Conservation (phyloP, 2,113 vertebrate genomes). For the Aix galericulata region DNA sequence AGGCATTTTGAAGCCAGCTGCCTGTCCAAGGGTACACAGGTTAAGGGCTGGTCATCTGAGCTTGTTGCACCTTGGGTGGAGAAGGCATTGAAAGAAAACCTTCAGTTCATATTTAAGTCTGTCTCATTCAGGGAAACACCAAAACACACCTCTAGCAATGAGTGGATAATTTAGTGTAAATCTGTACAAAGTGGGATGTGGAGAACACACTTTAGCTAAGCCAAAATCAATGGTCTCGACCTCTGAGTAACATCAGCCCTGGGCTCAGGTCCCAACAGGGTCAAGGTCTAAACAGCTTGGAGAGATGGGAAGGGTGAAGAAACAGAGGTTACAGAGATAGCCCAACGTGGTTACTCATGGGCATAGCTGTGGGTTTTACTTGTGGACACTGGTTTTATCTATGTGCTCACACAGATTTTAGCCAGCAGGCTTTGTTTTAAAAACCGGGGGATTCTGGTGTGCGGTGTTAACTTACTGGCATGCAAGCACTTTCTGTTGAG, state of each 20-base stretch:
- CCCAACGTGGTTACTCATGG: background rate
- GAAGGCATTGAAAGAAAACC: background rate
- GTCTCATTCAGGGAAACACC: background rate
- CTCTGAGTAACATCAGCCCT: background rate
- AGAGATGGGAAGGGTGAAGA: background rate
- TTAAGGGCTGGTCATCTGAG: background rate
- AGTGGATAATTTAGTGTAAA: background rate
- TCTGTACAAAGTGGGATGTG: background rate
- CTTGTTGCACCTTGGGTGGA: background rate
- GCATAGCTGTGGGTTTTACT: background rate
- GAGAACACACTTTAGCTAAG: background rate
- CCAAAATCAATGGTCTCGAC: background rate
- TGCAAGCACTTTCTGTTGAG: background rate
- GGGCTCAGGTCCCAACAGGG: background rate
- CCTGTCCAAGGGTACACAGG: background rate
- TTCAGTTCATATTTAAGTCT: background rate
- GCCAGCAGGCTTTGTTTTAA: background rate
- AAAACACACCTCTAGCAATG: background rate
- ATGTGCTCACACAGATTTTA: background rate
- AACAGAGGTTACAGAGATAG: background rate
- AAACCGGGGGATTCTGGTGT: background rate
- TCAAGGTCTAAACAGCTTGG: background rate
- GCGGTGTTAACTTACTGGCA: fast-evolving
- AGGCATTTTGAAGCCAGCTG: background rate
- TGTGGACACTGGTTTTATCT: background rate